Evolutionary conservation across 2,113 vertebrate species (phyloP).

Genomic region (Phylloscopus whistleri): DNA sequence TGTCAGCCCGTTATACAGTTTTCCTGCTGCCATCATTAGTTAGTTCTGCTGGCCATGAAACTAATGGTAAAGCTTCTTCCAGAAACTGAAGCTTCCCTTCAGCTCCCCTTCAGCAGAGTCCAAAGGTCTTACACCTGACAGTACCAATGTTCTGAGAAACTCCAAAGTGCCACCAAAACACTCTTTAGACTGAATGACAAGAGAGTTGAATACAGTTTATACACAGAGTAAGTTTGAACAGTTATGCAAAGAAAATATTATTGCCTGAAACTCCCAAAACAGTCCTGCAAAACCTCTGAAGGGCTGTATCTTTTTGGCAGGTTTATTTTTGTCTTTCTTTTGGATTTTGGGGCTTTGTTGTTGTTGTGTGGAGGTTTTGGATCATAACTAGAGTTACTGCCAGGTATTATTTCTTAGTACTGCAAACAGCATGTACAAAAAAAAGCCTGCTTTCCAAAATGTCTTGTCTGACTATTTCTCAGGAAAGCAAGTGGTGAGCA

Average conservation of each 20-base stretch:
- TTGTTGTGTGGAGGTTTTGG: background rate
- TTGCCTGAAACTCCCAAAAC: background rate
- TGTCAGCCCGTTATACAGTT: background rate
- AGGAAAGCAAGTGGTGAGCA: background rate
- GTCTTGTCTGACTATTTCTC: background rate
- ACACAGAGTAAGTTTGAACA: background rate
- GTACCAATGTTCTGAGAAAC: background rate
- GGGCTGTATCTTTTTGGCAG: no score
- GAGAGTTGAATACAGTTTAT: background rate
- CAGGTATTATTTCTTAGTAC: background rate
- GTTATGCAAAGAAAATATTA: background rate
- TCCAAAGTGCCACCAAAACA: background rate
- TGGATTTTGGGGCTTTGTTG: fast-evolving
- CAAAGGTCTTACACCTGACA: background rate
- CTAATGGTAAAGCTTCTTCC: background rate
- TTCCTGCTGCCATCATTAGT: background rate
- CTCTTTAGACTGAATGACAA: background rate
- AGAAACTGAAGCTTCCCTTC: background rate
- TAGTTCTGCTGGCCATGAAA: background rate
- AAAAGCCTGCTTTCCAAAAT: background rate
- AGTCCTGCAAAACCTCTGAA: background rate
- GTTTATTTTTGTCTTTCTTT: background rate
- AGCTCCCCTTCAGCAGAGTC: background rate
- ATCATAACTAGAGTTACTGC: background rate
- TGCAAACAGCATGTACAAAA: background rate